Evolutionary conservation across 2,888 invertebrate species (phyloP).

Genomic region (Harmothoe impar): DNA sequence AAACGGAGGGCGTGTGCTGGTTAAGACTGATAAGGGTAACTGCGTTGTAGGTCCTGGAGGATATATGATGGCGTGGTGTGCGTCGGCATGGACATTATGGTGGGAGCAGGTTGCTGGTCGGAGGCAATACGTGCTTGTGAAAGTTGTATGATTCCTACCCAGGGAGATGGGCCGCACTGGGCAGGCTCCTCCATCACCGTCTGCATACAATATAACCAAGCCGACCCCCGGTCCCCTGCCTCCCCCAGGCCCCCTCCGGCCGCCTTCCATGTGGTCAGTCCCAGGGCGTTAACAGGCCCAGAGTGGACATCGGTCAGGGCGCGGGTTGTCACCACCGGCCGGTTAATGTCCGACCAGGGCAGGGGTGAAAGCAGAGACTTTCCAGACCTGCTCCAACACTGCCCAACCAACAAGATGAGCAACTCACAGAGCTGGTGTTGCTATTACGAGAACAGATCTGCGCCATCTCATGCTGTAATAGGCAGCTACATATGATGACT

Average conservation of each 20-base stretch:
- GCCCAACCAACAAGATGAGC: no score
- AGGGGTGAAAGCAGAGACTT: not conserved
- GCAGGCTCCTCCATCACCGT: not conserved
- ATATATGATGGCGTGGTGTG: no score
- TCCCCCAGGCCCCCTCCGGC: not conserved
- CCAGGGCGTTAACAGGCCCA: conserved; percentile 9
- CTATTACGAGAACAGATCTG: no score
- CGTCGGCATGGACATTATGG: not conserved
- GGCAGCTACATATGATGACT: no score
- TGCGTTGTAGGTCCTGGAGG: no score
- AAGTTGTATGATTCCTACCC: not conserved
- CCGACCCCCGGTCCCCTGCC: no score
- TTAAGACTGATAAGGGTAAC: no score
- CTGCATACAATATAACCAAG: not conserved
- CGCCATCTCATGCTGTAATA: no score
- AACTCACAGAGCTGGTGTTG: no score
- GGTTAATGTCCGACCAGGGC: not conserved
- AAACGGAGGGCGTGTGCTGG: no score
- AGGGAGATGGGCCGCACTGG: not conserved
- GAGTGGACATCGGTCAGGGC: conserved; percentile 26
- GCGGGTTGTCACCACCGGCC: conserved; percentile 7
- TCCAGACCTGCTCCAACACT: not conserved
- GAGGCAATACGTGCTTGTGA: not conserved
- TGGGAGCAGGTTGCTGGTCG: not conserved
- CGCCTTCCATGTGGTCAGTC: not conserved